phyloP scores from a whole-genome alignment of 92 coral and sea anemone species.

The Bergia sp. region DNA sequence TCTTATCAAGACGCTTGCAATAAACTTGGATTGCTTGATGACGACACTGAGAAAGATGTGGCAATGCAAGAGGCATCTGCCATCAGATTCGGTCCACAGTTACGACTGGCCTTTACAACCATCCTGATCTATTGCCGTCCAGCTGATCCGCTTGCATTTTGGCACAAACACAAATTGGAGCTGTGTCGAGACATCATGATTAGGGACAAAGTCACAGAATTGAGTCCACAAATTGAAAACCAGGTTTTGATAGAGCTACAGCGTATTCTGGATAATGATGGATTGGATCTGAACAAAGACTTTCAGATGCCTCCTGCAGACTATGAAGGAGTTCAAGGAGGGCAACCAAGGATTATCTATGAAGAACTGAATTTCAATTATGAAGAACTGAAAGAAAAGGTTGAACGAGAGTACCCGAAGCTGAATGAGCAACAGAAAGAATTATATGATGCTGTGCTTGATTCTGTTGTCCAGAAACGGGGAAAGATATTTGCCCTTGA shows the following conservation, averaged over 20 bases:
- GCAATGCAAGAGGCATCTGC: not conserved
- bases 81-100: not conserved
- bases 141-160: constrained; percentile 10
- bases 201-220: constrained; percentile 6
- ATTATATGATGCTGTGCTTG: not conserved
- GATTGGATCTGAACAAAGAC: not conserved
- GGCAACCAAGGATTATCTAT: not conserved
- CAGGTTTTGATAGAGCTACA: not conserved
- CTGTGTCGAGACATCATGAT: constrained; percentile 8
- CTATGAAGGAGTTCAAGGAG: not conserved
- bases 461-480: constrained; percentile 2
- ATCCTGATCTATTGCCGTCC: constrained; percentile 26
- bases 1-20: not conserved
- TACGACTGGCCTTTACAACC: constrained; percentile 8
- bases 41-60: constrained; percentile 22
- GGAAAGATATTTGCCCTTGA: constrained; percentile 13
- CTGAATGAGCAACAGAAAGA: constrained; percentile 21
- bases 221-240: constrained; percentile 12
- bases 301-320: not conserved
- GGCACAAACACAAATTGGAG: constrained; percentile 26
- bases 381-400: constrained; percentile 6
- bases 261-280: not conserved
- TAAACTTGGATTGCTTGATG: constrained; percentile 5
- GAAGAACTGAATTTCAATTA: not conserved
- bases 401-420: not conserved